Base-by-base conservation (phyloP, 2,888 invertebrate species). In the Meteorus cinctellus region DNA sequence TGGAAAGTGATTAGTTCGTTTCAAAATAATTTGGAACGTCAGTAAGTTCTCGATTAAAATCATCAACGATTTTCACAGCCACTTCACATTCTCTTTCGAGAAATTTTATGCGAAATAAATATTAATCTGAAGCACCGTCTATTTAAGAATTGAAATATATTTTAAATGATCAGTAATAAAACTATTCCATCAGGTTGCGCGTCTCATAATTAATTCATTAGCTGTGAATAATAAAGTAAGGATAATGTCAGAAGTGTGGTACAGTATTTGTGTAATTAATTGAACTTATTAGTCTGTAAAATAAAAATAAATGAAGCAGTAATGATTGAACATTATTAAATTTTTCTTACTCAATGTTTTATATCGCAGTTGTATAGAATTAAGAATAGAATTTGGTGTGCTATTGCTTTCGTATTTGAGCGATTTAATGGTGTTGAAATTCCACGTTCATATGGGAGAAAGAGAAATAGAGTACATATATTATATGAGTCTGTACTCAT, bases 401-500 rank as follows among this genome's bases (percentile, higher is more conserved):
- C 16, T 8, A 36, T 41, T 55, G n/a, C 36, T 27, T 36, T 19
- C 36, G 36, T 19, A 19, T 65, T 41, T 24, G 36, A 41, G 41
- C 6, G 55, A 55, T 55, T 65, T 65, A 65, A 41, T 19, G 12
- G 65, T 41, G 55, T 55, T 55, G 10, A 24, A 55, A 19, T 55
- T 55, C 4, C 8, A 55, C 19, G 55, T 55, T 55, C 55, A n/a
- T 55, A 5, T 19, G 10, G 5, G 55, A 41, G 41, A 41, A 34
- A 34, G 41, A 41, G 41, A 55, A 55, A 8, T 4, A 8, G 55
- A 19, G 19, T 55, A 19, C 55, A 19, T 55, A 55, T 55, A 55
- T 55, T 55, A 19, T 55, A 19, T 55, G 19, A 19, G 8, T 19
- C 24, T 55, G 55, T 19, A 55, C 19, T 55, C 55, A 55, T 55